These are phyloP conservation scores for Paramisgurnus dabryanus DNA, from an alignment of 2,113 vertebrate genomes.

Conservation along the genomic window DNA sequence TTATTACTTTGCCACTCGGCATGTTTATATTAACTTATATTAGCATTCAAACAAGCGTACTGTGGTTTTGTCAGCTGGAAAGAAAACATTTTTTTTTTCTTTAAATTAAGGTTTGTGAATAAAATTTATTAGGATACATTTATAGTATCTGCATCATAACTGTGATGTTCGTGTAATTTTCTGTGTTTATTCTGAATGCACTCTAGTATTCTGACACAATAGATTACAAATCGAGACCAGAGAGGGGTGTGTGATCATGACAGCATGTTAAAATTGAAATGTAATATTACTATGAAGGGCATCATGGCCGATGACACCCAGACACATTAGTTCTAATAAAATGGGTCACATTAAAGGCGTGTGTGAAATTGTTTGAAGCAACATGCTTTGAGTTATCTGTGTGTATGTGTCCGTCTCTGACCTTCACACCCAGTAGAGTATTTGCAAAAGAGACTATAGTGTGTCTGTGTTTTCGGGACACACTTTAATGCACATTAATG, in stretches of 20 bases:
- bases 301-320: slow-evolving; percentile 18
- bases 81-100: neutral
- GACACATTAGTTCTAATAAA: neutral
- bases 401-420: slow-evolving; percentile 28
- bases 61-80: too few species aligned
- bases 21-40: neutral
- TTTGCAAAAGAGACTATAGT: slow-evolving; percentile 24
- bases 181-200: neutral
- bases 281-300: neutral
- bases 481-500: neutral
- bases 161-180: too few species aligned
- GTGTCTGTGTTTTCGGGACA: slow-evolving; percentile 3
- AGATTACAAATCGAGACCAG: neutral
- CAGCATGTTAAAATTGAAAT: slow-evolving; percentile 23
- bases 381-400: slow-evolving; percentile 12
- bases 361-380: slow-evolving; percentile 8
- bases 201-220: neutral
- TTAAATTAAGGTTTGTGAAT: neutral
- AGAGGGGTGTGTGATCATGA: neutral
- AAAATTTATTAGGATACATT: too few species aligned
- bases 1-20: neutral
- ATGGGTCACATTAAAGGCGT: slow-evolving; percentile 10
- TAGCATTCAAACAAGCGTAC: too few species aligned
- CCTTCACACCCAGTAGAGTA: slow-evolving; percentile 16
- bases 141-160: too few species aligned